Conservation (phyloP, 1,140 invertebrate species). For the Dolichoris vasculosae region DNA sequence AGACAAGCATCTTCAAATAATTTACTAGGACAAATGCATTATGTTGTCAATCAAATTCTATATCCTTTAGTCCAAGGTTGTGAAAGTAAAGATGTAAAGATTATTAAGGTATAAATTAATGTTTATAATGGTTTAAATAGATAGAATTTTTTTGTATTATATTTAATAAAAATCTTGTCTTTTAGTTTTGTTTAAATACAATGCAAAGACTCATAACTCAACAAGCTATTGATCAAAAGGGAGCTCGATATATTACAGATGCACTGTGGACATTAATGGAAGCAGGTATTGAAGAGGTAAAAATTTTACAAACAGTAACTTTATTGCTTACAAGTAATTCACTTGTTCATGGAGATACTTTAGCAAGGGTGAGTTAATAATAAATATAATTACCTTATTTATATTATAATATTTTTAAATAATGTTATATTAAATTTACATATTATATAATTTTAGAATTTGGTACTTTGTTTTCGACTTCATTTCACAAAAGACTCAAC, state of each 20-base stretch:
- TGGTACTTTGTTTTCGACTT: slow-evolving; percentile 96
- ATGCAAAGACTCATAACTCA: slow-evolving; percentile 91
- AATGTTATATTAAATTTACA: slow-evolving; percentile 1
- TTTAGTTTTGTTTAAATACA: slow-evolving; percentile 90
- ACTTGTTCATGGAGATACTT: slow-evolving; percentile 92
- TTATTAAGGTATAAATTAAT: slow-evolving; percentile 84
- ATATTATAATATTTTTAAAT: slow-evolving; percentile 13
- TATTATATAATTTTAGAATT: slow-evolving; percentile 80
- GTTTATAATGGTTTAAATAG: slow-evolving; percentile 37
- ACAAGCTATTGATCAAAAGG: slow-evolving; percentile 89
- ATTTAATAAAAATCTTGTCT: slow-evolving; percentile 52
- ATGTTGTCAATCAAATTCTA: slow-evolving; percentile 93
- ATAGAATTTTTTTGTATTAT: slow-evolving; percentile 41
- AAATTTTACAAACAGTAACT: slow-evolving; percentile 96
- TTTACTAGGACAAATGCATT: slow-evolving; percentile 86
- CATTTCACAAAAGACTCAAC: slow-evolving; percentile 95
- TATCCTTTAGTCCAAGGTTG: slow-evolving; percentile 98
- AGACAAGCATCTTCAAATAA: slow-evolving; percentile 84
- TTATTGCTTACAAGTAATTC: slow-evolving; percentile 94
- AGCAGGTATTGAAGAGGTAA: slow-evolving; percentile 93
- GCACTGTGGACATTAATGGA: slow-evolving; percentile 96
- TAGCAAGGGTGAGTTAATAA: slow-evolving; percentile 84
- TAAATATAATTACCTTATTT: not conserved
- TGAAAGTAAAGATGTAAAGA: slow-evolving; percentile 97
- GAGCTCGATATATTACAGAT: slow-evolving; percentile 93